phyloP scores from a whole-genome alignment of 2,888 invertebrate species.

The Exocentrus adspersus region DNA sequence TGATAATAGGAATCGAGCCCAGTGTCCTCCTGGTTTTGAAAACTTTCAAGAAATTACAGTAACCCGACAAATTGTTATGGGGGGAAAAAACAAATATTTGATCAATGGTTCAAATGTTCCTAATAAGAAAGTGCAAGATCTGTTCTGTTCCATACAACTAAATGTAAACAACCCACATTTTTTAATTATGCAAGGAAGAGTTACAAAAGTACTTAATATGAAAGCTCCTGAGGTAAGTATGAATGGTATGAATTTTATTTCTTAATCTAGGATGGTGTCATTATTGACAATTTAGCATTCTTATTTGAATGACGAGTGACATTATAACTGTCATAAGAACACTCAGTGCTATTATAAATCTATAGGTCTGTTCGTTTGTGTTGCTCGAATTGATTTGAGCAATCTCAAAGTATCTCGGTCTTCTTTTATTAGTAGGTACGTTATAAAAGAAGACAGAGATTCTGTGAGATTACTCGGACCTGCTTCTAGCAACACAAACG shows the following conservation, averaged over 20 bases:
- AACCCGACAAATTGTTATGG: slow-evolving; percentile 89
- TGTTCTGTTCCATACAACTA: slow-evolving; percentile 96
- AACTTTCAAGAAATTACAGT: slow-evolving; percentile 91
- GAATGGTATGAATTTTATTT: too few species aligned
- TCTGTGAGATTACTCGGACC: too few species aligned
- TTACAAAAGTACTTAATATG: slow-evolving; percentile 99
- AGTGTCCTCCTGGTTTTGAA: slow-evolving; percentile 92
- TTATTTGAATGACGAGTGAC: too few species aligned
- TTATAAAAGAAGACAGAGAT: too few species aligned
- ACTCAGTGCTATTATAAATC: too few species aligned
- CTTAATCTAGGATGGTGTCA: slow-evolving; percentile 8
- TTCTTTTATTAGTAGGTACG: too few species aligned
- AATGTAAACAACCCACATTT: slow-evolving; percentile 99
- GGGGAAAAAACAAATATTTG: slow-evolving; percentile 90
- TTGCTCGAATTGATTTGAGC: too few species aligned
- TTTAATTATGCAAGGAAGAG: slow-evolving; percentile 98
- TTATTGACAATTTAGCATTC: too few species aligned
- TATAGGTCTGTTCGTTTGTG: too few species aligned
- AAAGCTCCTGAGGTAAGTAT: slow-evolving; percentile 75
- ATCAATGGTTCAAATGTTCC: slow-evolving; percentile 93
- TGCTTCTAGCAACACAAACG: too few species aligned
- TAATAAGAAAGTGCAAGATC: slow-evolving; percentile 89
- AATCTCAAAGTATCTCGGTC: too few species aligned
- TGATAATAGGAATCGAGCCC: slow-evolving; percentile 84
- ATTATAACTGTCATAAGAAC: too few species aligned